Conservation (phyloP, 2,113 vertebrate genomes). For the Mus musculus region DNA sequence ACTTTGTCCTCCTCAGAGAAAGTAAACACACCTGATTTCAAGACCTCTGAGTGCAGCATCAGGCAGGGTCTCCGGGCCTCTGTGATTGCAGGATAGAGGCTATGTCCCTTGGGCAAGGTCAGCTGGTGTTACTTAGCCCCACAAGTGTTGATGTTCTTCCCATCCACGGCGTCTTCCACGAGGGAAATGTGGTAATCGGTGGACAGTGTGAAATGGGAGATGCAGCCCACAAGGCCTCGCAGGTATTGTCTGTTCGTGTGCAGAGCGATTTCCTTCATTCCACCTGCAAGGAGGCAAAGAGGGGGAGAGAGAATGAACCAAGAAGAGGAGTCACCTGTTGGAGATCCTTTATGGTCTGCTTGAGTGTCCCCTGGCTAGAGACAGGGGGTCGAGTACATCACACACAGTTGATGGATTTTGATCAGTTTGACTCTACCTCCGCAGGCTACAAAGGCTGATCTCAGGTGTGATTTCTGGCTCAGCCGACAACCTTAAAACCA, state of each 20-base stretch:
- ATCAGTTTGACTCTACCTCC: background rate
- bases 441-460: background rate
- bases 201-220: slow-evolving; percentile 97
- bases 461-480: background rate
- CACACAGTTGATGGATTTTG: background rate
- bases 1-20: slow-evolving; percentile 46
- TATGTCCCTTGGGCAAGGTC: slow-evolving; percentile 48
- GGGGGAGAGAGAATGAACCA: background rate
- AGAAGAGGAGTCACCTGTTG: background rate
- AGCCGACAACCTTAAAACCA: background rate
- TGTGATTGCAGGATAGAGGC: slow-evolving; percentile 37
- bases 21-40: background rate
- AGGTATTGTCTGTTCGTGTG: slow-evolving; percentile 95
- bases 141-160: slow-evolving; percentile 98
- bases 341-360: background rate
- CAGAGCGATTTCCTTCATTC: slow-evolving; percentile 96
- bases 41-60: background rate
- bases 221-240: slow-evolving; percentile 94
- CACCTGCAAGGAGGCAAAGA: slow-evolving; percentile 87
- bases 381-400: background rate
- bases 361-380: background rate
- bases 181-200: slow-evolving; percentile 95
- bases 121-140: slow-evolving; percentile 89
- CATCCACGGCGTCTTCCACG: slow-evolving; percentile 94
- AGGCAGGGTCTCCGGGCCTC: slow-evolving; percentile 54